These are phyloP conservation scores for Saxicola maurus DNA, from an alignment of 2,797 vertebrate genomes.

Conservation along the genomic window DNA sequence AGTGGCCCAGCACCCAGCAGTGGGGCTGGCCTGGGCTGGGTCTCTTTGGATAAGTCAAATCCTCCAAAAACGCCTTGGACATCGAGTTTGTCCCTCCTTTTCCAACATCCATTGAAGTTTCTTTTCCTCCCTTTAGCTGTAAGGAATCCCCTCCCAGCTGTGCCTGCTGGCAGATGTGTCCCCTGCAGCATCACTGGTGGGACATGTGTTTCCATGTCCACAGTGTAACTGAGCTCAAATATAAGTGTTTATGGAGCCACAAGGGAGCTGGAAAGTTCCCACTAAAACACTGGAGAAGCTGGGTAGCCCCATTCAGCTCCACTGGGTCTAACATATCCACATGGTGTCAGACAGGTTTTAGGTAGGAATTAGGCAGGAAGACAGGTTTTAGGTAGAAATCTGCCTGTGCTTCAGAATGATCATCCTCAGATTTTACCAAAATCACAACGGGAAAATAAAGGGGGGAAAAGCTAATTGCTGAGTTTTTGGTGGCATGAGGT, in stretches of 20 bases:
- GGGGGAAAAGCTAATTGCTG: neutral
- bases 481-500: accelerated
- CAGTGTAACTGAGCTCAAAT: neutral
- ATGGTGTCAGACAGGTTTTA: neutral
- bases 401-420: neutral
- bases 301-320: neutral
- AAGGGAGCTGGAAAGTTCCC: neutral
- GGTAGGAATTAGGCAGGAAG: neutral
- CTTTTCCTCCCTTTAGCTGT: neutral
- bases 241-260: neutral
- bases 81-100: neutral
- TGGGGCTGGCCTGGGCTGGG: neutral
- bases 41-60: neutral
- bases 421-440: neutral
- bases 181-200: accelerated
- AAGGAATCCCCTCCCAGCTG: neutral
- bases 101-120: neutral
- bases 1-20: neutral
- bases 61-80: neutral
- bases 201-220: neutral
- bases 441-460: accelerated
- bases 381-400: neutral
- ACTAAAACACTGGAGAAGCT: neutral
- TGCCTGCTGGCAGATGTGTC: neutral
- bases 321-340: neutral